Evolutionary conservation across 2,797 vertebrate genomes (phyloP).

Genomic region (Tamandua tetradactyla): DNA sequence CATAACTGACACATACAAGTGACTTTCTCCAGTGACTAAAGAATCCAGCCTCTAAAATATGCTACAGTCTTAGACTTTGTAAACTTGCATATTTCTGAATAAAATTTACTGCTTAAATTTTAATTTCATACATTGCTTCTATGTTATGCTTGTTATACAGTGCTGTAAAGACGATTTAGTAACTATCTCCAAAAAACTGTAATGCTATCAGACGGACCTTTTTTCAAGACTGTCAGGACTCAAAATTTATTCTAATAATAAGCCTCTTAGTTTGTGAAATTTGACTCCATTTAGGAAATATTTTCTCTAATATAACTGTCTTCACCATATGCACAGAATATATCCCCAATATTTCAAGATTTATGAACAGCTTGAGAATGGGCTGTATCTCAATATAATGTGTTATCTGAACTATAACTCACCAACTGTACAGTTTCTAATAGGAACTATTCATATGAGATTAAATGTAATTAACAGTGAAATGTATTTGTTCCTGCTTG

Average conservation of each 20-base stretch:
- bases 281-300: background rate
- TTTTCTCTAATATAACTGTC: background rate
- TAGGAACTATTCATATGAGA: background rate
- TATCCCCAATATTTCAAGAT: background rate
- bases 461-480: background rate
- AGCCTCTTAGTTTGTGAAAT: background rate
- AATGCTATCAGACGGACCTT: background rate
- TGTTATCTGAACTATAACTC: background rate
- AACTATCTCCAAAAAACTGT: background rate
- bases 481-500: background rate
- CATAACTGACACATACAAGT: background rate
- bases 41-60: background rate
- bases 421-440: background rate
- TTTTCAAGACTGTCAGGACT: background rate
- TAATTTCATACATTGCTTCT: background rate
- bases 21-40: background rate
- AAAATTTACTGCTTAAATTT: background rate
- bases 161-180: background rate
- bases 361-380: background rate
- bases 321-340: background rate
- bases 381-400: background rate
- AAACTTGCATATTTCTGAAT: background rate
- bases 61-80: background rate
- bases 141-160: background rate
- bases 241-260: background rate